Evolutionary conservation across 2,113 vertebrate genomes (phyloP).

Genomic region (Tautogolabrus adspersus): DNA sequence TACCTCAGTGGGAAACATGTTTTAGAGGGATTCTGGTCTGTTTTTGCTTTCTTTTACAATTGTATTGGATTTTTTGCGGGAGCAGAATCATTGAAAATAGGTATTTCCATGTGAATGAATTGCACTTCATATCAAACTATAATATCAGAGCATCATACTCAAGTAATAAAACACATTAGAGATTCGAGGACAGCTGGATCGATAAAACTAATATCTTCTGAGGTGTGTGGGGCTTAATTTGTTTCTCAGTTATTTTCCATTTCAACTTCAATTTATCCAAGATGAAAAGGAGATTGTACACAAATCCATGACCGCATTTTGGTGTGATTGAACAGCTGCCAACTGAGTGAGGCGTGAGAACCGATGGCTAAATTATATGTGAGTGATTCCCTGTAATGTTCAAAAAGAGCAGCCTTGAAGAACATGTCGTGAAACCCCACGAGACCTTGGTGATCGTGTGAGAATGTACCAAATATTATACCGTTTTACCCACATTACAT

Average conservation of each 20-base stretch:
- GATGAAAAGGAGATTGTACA: constrained; percentile 46
- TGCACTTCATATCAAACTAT: constrained; percentile 33
- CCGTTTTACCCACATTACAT: constrained; percentile 50
- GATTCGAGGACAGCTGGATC: constrained; percentile 49
- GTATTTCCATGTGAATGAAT: constrained; percentile 41
- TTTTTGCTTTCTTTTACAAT: background rate
- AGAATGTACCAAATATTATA: constrained; percentile 60
- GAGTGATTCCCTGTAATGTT: constrained; percentile 19
- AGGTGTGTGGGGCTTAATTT: constrained; percentile 40
- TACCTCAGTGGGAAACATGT: background rate
- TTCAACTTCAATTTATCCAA: constrained; percentile 53
- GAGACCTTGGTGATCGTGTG: constrained; percentile 17
- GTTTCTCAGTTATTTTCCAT: constrained; percentile 53
- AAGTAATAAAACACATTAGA: constrained; percentile 40
- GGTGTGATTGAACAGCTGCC: constrained; percentile 52
- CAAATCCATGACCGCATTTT: constrained; percentile 40
- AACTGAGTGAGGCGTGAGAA: constrained; percentile 22
- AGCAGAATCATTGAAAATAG: constrained; percentile 3
- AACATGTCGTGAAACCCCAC: constrained; percentile 5
- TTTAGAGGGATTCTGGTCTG: background rate
- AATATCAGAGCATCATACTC: constrained; percentile 25
- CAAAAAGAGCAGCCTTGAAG: constrained; percentile 4
- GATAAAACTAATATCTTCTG: constrained; percentile 67
- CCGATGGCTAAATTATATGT: constrained; percentile 47
- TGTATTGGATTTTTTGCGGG: background rate